Percentiles rank a stretch among this genome's conserved stretches.
These are phyloP conservation scores for Microtus pennsylvanicus DNA, from an alignment of 2,113 vertebrate genomes.

Conservation along the genomic window DNA sequence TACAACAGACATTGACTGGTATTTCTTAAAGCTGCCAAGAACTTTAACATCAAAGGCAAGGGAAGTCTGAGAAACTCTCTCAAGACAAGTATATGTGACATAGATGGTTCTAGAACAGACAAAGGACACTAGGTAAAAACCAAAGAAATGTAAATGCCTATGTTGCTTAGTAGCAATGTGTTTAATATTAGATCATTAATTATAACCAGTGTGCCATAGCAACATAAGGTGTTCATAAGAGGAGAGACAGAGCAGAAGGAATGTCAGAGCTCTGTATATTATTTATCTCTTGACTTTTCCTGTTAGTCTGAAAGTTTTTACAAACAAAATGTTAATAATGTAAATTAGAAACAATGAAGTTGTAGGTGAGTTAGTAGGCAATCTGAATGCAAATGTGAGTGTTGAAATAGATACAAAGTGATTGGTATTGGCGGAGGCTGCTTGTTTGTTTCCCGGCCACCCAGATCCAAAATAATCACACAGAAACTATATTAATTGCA, in stretches of 20 bases:
- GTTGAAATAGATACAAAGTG: neutral
- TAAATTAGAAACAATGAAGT: neutral
- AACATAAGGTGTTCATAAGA: neutral
- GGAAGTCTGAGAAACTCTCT: slow-evolving; percentile 13
- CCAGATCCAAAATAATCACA: too few species aligned
- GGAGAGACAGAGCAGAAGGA: neutral
- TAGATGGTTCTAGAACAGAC: neutral
- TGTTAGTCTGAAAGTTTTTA: slow-evolving; percentile 13
- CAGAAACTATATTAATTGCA: too few species aligned
- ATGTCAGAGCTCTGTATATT: neutral
- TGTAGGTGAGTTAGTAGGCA: neutral
- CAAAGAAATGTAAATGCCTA: neutral
- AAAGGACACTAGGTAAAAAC: neutral
- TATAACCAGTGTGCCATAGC: neutral
- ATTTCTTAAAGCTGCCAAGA: neutral
- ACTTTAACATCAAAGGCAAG: neutral
- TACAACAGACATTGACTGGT: neutral
- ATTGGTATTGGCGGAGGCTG: too few species aligned
- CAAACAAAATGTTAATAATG: neutral
- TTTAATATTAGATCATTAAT: neutral
- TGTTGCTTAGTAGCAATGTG: neutral
- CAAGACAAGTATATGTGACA: neutral
- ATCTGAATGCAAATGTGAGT: neutral
- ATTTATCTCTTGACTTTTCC: slow-evolving; percentile 8
- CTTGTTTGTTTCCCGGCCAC: too few species aligned